Base-by-base conservation (phyloP, 2,113 vertebrate species). In the Gasterosteus aculeatus region DNA sequence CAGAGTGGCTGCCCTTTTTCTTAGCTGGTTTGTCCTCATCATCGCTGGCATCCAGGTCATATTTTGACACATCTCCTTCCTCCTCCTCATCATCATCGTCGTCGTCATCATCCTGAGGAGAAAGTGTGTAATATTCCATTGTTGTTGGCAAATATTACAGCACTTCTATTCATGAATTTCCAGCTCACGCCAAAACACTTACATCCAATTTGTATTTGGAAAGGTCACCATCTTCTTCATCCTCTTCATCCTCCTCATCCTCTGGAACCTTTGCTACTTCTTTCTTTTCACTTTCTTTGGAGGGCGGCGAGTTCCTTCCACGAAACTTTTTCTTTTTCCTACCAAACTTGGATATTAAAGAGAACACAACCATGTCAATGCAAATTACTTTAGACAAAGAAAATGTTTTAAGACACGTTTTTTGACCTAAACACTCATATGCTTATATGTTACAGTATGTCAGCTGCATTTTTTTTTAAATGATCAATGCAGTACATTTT, bases 251-350 rank as follows among this genome's bases (percentile, higher is more conserved):
- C 80, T 88, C 86, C 0, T 81, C 97, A 0, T 91, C 95, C 69
- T 88, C 87, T 0, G 85, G 78, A 0, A 92, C 92, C 57, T 92
- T 93, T 29, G 62, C n/a, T 0, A 70, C 94, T 69, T 95, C 95
- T 81, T 97, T 97, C 83, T 97, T 97, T 89, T 96, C 96, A 19
- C 83, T 91, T 85, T 97, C 96, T 88, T 99, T 98, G 78, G 94
- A 84, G 82, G 94, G 94, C 1, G 96, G 93, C 0, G 94, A 95
- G 54, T 94, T 93, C 80, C 96, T 99, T 14, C 98, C 97, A 56
- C 98, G 94, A 35, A 93, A 99, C 82, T 99, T 99, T 91, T 99
- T 99, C 95, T 99, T 99, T 92, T 99, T 99, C 80, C 98, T 95
- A 9, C 98, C 98, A 94, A 99, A 99, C 98, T 99, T 77, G 41